Conservation (phyloP, 2,888 invertebrate species). For the Acanthosoma haemorrhoidale region DNA sequence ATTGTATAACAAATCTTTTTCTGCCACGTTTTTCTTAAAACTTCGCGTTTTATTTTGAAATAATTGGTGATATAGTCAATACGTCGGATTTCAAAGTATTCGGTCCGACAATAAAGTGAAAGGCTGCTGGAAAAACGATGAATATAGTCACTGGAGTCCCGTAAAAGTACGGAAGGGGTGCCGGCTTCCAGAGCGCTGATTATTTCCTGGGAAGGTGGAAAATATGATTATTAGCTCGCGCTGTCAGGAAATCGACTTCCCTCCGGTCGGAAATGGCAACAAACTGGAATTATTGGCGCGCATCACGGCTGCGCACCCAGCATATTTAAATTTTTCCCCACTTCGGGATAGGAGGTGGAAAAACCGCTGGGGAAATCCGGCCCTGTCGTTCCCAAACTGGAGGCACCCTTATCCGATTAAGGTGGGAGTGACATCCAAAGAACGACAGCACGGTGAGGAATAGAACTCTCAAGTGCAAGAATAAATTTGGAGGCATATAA, state of each 20-base stretch:
- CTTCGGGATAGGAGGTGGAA: background rate
- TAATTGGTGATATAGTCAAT: too few relatives aligned
- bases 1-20: too few relatives aligned
- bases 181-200: slow-evolving; percentile 1
- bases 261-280: slow-evolving; percentile 6
- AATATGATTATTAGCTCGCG: slow-evolving; percentile 8
- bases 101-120: background rate
- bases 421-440: too few relatives aligned
- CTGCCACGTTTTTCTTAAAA: too few relatives aligned
- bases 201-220: slow-evolving; percentile 7
- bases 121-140: background rate
- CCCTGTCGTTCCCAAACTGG: background rate
- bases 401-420: background rate
- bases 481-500: too few relatives aligned
- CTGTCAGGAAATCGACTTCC: slow-evolving; percentile 1
- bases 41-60: too few relatives aligned
- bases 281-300: slow-evolving; percentile 1
- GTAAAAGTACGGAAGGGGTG: slow-evolving; percentile 1
- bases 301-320: background rate
- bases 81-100: too few relatives aligned
- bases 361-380: background rate
- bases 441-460: background rate
- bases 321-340: background rate
- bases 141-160: background rate
- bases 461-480: too few relatives aligned